Evolutionary conservation across 2,113 vertebrate genomes (phyloP).

Genomic region (Globicephala melas): DNA sequence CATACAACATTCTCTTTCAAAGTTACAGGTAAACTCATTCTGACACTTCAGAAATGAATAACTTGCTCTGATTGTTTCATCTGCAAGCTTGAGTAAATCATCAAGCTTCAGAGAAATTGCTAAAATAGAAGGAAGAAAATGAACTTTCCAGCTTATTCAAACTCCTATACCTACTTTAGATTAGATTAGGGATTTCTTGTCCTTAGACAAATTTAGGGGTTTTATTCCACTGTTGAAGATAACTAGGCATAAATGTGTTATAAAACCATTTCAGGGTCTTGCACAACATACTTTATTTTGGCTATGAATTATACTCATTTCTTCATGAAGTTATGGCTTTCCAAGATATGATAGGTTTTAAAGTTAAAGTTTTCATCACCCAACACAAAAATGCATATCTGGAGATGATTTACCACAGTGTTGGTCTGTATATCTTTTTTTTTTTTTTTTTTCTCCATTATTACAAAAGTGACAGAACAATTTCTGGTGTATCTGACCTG

Average conservation of each 20-base stretch:
- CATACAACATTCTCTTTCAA: constrained; percentile 62
- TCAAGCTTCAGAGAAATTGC: constrained; percentile 55
- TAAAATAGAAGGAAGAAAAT: constrained; percentile 59
- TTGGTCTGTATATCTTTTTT: background rate
- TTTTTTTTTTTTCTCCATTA: background rate
- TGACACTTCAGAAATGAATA: constrained; percentile 71
- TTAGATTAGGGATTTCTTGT: constrained; percentile 70
- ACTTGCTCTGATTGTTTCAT: constrained; percentile 52
- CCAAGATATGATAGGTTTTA: background rate
- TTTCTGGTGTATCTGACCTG: background rate
- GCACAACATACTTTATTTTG: constrained; percentile 8
- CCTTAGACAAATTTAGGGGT: constrained; percentile 35
- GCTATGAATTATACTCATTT: constrained; percentile 4
- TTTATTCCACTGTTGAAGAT: constrained; percentile 52
- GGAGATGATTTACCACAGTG: background rate
- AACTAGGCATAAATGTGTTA: background rate
- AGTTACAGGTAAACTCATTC: constrained; percentile 46
- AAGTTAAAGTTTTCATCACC: background rate
- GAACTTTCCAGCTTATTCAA: constrained; percentile 57
- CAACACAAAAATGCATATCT: background rate
- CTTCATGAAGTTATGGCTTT: constrained; percentile 4
- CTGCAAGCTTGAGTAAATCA: constrained; percentile 64
- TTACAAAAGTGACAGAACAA: background rate
- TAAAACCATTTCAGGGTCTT: background rate
- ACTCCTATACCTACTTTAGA: constrained; percentile 39